Evolutionary conservation across 2,113 vertebrate species (phyloP).

Genomic region (Siphamia tubifer): DNA sequence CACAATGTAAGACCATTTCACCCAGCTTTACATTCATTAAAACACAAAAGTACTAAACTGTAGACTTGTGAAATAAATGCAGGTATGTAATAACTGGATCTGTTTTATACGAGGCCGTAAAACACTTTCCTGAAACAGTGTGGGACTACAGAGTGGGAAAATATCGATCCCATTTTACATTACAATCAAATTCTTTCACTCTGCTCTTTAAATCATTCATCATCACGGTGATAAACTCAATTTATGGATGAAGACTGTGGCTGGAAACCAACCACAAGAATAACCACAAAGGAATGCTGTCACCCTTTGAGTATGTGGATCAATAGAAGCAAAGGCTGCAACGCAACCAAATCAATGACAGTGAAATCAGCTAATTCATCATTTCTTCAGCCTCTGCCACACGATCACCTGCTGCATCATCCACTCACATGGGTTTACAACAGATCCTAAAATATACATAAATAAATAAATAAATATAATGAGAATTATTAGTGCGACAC

Average conservation of each 20-base stretch:
- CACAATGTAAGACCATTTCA: too few relatives aligned
- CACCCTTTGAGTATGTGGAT: slow-evolving; percentile 41
- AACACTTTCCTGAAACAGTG: slow-evolving; percentile 5
- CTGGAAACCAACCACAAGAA: slow-evolving; percentile 23
- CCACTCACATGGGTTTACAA: too few relatives aligned
- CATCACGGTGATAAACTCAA: slow-evolving; percentile 17
- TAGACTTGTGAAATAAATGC: too few relatives aligned
- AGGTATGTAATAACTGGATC: too few relatives aligned
- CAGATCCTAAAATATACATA: too few relatives aligned
- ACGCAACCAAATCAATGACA: slow-evolving; percentile 53
- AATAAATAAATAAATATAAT: too few relatives aligned
- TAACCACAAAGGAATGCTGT: slow-evolving; percentile 24
- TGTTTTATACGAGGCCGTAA: background rate
- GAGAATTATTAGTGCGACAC: too few relatives aligned
- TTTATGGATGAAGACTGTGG: slow-evolving; percentile 44
- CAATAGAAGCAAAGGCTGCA: slow-evolving; percentile 52
- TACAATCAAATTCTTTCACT: background rate
- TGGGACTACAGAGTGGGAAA: background rate
- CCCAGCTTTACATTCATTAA: too few relatives aligned
- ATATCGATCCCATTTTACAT: slow-evolving; percentile 29
- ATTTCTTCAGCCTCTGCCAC: slow-evolving; percentile 12
- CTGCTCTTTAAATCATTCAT: slow-evolving; percentile 34
- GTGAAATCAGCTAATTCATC: slow-evolving; percentile 58
- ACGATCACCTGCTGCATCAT: background rate
- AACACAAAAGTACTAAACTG: too few relatives aligned